Evolutionary conservation across 1,140 invertebrate genomes (phyloP), one percentile per base, ranked within the genome.

Genomic region (Ceratina calcarata): DNA sequence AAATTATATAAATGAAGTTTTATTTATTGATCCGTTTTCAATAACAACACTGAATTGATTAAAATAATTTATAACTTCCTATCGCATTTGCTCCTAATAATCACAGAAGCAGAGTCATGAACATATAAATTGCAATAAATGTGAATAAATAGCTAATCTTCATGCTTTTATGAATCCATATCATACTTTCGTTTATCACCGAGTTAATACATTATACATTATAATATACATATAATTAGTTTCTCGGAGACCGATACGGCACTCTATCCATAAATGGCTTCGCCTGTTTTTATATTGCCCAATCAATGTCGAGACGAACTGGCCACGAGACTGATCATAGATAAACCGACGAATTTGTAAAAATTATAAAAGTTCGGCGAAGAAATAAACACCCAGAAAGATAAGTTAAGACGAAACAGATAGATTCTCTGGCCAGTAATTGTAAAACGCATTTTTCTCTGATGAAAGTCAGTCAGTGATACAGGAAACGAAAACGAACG

Each of bases 291-390:
- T 45, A 3, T 58, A 20, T 27, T 61, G 37, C 10, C 32, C 37
- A 45, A 72, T 61, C 32, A 60, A 49, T 15, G 18, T 61, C 20
- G 58, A 22, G 32, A 32, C 8, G 15, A 24, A 24, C 15, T 18
- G 24, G 20, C 53, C 70, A 72, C 27, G 27, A 20, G n/a, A 13
- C 22, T n/a, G 27, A 61, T 60, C 32, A n/a, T 18, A 45, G 69
- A 71, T 61, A 72, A 61, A 27, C n/a, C 16, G 58, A 18, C 8
- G 37, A 37, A 24, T 61, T 61, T 45, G 58, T 45, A 72, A 61
- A n/a, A 72, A 61, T 45, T 6, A 20, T 16, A 49, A 22, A 58
- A 55, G 55, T 10, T 7, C 49, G 20, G 4, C 20, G 20, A 60
- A 72, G 32, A 8, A 22, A 24, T n/a, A 20, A 18, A n/a, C 4